A percentile compares a stretch with the other conserved stretches of the same genome.
These are phyloP conservation scores for Procambarus clarkii DNA, from an alignment of 1,140 invertebrate genomes.

Conservation along the genomic window DNA sequence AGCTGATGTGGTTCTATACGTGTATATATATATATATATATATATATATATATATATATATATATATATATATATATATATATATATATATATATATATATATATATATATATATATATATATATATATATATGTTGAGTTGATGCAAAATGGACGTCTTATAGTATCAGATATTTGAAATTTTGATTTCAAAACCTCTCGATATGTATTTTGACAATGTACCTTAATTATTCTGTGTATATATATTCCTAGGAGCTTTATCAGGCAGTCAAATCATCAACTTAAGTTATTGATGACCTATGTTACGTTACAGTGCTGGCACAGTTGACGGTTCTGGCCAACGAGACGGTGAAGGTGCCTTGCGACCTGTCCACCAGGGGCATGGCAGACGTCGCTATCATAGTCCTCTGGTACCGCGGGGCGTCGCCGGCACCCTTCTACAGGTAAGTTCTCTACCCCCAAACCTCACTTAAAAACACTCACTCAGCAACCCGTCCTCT, in stretches of 20 bases:
- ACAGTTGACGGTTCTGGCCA: conserved; percentile 53
- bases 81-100: too few species aligned
- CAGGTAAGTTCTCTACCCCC: conserved; percentile 15
- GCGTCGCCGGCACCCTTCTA: conserved; percentile 59
- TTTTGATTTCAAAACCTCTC: neutral
- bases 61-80: too few species aligned
- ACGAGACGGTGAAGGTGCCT: conserved; percentile 51
- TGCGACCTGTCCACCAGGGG: conserved; percentile 53
- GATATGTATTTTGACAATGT: neutral
- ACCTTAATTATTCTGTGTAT: neutral
- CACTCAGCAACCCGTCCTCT: too few species aligned
- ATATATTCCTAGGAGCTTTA: neutral
- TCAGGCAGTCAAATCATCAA: neutral
- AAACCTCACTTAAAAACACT: neutral
- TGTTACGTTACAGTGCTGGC: conserved; percentile 34
- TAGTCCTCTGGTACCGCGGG: conserved; percentile 54
- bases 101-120: conserved; percentile 4
- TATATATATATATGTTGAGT: conserved; percentile 8
- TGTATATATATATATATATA: too few species aligned
- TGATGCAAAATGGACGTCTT: neutral
- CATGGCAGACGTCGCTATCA: conserved; percentile 44
- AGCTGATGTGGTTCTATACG: too few species aligned
- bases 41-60: too few species aligned
- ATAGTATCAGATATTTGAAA: neutral
- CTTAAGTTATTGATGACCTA: neutral